A percentile compares a stretch with the other conserved stretches of the same genome.
phyloP scores from a whole-genome alignment of 2,888 invertebrate genomes.

The Leptogaster cylindrica region DNA sequence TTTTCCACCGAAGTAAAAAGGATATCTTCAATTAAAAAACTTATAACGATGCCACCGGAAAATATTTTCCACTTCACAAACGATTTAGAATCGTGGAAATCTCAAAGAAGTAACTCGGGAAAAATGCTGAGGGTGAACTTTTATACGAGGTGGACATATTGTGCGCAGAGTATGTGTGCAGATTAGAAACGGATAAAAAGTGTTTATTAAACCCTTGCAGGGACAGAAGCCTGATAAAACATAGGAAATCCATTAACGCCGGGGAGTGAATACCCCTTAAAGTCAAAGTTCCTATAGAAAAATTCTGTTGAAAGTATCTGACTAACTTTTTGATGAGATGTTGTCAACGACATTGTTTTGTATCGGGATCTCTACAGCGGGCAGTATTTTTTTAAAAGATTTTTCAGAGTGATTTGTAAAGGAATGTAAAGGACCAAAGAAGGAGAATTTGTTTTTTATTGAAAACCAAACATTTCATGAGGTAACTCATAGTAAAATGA shows the following conservation, averaged over 20 bases:
- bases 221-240: background rate
- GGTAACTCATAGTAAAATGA: too few species aligned
- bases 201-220: constrained; percentile 3
- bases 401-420: too few species aligned
- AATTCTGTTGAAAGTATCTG: too few species aligned
- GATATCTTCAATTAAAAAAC: too few species aligned
- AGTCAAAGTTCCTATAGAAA: background rate
- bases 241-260: constrained; percentile 28
- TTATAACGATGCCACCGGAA: background rate
- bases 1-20: too few species aligned
- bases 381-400: too few species aligned
- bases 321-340: too few species aligned
- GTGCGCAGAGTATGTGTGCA: constrained; percentile 7
- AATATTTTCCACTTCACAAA: too few species aligned
- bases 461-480: too few species aligned
- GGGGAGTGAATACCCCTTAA: constrained; percentile 4
- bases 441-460: too few species aligned
- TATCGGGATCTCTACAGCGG: background rate
- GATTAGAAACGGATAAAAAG: constrained; percentile 10
- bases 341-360: too few species aligned
- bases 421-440: too few species aligned
- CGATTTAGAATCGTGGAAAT: background rate
- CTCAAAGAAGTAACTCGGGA: background rate
- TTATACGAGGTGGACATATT: constrained; percentile 11
- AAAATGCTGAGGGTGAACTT: background rate